Evolutionary conservation across 1,140 invertebrate species (phyloP), one percentile per base, ranked within the genome.

Genomic region (Helicoverpa zea): DNA sequence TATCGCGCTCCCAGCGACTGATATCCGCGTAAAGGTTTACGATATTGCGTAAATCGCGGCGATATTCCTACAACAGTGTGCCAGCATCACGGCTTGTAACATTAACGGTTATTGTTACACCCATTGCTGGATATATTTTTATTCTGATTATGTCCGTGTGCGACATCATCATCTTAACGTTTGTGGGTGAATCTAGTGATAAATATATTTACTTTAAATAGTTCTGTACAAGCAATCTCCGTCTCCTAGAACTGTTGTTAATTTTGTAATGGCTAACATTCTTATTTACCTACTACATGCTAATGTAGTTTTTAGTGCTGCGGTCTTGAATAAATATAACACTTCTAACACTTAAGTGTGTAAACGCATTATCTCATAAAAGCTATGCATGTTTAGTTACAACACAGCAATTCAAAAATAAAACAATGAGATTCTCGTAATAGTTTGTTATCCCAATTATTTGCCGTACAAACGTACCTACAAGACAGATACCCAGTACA

Each of bases 11-110:
- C 30, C 56, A 47, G 30, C 54, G 52, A 61, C 73, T 18, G 47
- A 63, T 76, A 76, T 63, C 73, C 43, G 73, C 18, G 43, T 30
- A 49, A 14, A 61, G 47, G 58, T 61, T 76, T 63, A 63, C 47
- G 56, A 63, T 43, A 63, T 29, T 51, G 47, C 73, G 70, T 56
- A 58, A 73, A 73, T 73, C 23, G 51, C 4, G 0, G 10, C 68
- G n/a, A 54, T 72, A 49, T 72, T 52, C 49, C 13, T 72, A 51
- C 18, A 52, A 51, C 49, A 23, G 51, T 18, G 2, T 49, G 18
- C 18, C 13, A 9, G 72, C 51, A 51, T 14, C 73, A 76, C 56
- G 16, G 11, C 12, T 51, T n/a, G 16, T 30, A 11, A 9, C 58
- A 18, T 51, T 63, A 29, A 76, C 11, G 30, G 58, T 76, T 63